Conservation (phyloP, 2,113 vertebrate genomes). For the Pomatorhinus ruficollis region DNA sequence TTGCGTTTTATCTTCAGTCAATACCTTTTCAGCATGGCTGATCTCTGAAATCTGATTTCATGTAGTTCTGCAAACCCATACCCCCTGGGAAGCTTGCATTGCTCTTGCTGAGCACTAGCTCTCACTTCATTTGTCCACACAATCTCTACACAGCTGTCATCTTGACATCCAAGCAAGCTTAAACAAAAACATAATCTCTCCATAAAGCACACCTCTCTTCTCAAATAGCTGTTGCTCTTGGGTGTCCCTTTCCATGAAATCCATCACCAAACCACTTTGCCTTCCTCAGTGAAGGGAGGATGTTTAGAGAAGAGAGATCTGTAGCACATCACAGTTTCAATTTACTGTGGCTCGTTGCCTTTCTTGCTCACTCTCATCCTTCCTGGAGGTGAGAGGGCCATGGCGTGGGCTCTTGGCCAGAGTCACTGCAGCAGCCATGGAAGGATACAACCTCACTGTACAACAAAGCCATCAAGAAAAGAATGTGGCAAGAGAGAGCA, state of each 20-base stretch:
- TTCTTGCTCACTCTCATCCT: neutral
- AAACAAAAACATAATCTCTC: constrained; percentile 23
- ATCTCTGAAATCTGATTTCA: constrained; percentile 40
- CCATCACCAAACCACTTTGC: neutral
- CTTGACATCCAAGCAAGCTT: neutral
- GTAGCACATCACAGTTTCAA: neutral
- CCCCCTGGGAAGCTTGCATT: constrained; percentile 17
- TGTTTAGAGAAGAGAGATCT: neutral
- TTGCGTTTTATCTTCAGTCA: constrained; percentile 40
- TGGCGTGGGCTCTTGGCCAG: neutral
- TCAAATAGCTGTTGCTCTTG: neutral
- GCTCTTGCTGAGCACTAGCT: constrained; percentile 13
- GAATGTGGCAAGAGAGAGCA: neutral
- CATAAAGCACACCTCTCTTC: neutral
- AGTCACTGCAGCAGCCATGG: neutral
- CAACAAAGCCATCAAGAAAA: neutral
- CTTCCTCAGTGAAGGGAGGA: neutral
- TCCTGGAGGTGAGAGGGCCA: neutral
- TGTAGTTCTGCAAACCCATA: constrained; percentile 31
- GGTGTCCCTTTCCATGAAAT: neutral
- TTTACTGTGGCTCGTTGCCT: neutral
- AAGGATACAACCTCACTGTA: neutral
- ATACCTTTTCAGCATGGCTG: constrained; percentile 56
- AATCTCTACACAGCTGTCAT: neutral
- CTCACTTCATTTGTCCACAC: constrained; percentile 34